Evolutionary conservation across 2,888 invertebrate genomes (phyloP), one percentile per base, ranked within the genome.

Genomic region (Sericinus montela): DNA sequence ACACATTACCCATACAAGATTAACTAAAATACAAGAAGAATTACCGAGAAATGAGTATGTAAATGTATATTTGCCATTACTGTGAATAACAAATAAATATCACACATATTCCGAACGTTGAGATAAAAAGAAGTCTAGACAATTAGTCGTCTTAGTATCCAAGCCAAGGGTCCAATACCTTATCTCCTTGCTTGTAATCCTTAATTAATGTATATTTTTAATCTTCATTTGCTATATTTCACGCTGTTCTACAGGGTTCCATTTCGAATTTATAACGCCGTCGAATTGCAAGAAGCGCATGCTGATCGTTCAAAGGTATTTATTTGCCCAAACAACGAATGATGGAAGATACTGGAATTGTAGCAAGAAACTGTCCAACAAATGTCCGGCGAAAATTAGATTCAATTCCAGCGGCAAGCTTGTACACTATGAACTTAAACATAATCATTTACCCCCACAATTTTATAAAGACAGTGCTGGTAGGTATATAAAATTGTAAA

Each of bases 271-370:
- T 42, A 67, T 72, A 29, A 51, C 55, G 3, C 56, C 65, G 1
- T 42, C 55, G 0, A 63, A 60, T 25, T 55, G 54, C 29, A 73
- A 66, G 48, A 68, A 63, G 15, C 65, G 61, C 0, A 36, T 65
- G 11, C 41, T 72, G 7, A 55, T 65, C 45, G 41, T 71, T 1
- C 52, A 64, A 8, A 52, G 59, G 0, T 58, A 75, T 37, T 75
- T 69, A 0, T 81, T 79, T 55, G 57, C 69, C 3, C 68, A 66
- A 52, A 73, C 78, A 0, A 78, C 74, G 0, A 69, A 59, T 38
- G 71, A 76, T 39, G 52, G 41, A 0, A 58, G 79, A 3, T 81
- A 83, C 39, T 76, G 80, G 74, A 69, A 77, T 46, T 83, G 83
- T 45, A 75, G 72, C 28, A 72, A 62, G 52, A 80, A 75, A 41